A percentile compares a stretch with the other conserved stretches of the same genome.
These are phyloP conservation scores for Carettochelys insculpta DNA, from an alignment of 2,113 vertebrate species.

Conservation along the genomic window DNA sequence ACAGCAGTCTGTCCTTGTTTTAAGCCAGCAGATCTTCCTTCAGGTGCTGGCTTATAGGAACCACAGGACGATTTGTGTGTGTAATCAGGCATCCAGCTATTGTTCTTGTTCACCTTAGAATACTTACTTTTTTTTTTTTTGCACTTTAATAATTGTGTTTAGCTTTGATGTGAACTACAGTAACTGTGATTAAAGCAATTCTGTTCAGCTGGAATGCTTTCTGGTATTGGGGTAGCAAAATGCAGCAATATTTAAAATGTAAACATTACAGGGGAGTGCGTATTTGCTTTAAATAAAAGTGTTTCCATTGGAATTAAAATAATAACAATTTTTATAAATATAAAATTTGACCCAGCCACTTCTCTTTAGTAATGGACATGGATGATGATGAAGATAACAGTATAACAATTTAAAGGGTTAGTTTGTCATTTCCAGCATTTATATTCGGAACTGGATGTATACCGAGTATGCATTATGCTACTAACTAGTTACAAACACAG, in stretches of 20 bases:
- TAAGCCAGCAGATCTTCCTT: conserved; percentile 31
- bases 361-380: not conserved
- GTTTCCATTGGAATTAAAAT: conserved; percentile 3
- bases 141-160: conserved; percentile 58
- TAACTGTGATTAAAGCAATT: conserved; percentile 63
- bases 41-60: conserved; percentile 4
- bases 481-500: not conserved
- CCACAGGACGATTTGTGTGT: conserved; percentile 13
- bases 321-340: not conserved
- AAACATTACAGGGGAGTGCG: conserved; percentile 1
- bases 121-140: conserved; percentile 45
- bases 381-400: not conserved
- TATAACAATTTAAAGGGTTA: too few species aligned
- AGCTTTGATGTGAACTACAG: conserved; percentile 41
- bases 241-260: conserved; percentile 44
- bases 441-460: not conserved
- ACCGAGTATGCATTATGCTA: not conserved
- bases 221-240: conserved; percentile 34
- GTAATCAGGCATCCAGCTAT: conserved; percentile 52
- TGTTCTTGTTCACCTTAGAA: conserved; percentile 45
- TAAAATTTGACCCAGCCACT: not conserved
- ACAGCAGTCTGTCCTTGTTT: not conserved
- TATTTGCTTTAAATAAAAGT: conserved; percentile 6
- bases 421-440: not conserved
- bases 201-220: conserved; percentile 48